Evolutionary conservation across 2,888 invertebrate species (phyloP), one percentile per base, ranked within the genome.

Genomic region (Drosophila birchii): DNA sequence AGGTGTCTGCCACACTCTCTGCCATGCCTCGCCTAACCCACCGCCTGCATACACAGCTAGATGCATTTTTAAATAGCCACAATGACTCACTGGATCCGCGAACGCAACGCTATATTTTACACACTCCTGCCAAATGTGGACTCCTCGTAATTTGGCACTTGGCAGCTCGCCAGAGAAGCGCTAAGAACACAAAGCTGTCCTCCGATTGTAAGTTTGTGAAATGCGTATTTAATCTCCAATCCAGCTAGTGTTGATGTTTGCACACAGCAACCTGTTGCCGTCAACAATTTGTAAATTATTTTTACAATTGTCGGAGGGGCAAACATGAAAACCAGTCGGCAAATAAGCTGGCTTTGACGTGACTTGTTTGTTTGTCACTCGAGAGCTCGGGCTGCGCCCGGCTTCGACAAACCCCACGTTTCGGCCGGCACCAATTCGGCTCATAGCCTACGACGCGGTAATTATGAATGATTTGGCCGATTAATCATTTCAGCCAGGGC

Each of bases 401-500:
- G 68, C 47, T 56, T 41, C 41, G 41, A 20, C 36, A 45, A 36
- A 34, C 73, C 62, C 57, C 64, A 66, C 72, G 45, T 47, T 29
- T 45, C 20, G 32, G 51, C 26, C 47, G 47, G 51, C 63, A 62
- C 53, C 36, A 51, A 49, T 57, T 44, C 9, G 38, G 38, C 55
- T 20, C 20, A 62, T 8, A 55, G 44, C 34, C 41, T 14, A 44
- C 44, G 20, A n/a, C 32, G 59, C 38, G 41, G 74, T 81, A 81
- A 85, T 79, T 79, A 80, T 86, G 78, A 79, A 70, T 75, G 80
- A 77, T 77, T 81, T 74, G 34, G 58, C 43, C 64, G 66, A 78
- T 89, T 88, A 75, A 78, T 85, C 81, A 88, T 72, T 79, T 68
- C 63, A 41, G 53, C 73, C 74, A 73, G 66, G 78, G 66, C 76